phyloP scores from a whole-genome alignment of 92 coral and sea anemone species.

The Hydrozoanthus gracilis region DNA sequence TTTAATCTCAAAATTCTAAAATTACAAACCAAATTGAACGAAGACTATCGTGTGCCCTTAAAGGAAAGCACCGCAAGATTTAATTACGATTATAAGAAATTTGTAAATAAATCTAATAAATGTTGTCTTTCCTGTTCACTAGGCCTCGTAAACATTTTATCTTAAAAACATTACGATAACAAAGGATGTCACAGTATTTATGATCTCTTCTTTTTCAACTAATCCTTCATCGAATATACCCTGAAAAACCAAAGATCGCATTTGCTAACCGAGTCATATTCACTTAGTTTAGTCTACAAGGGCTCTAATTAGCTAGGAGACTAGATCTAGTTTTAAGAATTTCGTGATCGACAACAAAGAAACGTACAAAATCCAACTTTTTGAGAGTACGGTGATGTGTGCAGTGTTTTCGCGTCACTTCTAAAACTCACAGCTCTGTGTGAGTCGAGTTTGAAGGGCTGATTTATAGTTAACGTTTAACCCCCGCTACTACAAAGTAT shows the following conservation, averaged over 20 bases:
- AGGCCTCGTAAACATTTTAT: slow-evolving; percentile 33
- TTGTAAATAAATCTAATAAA: slow-evolving; percentile 24
- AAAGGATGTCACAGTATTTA: slow-evolving; percentile 13
- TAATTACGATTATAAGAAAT: slow-evolving; percentile 31
- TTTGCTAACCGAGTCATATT: slow-evolving; percentile 2
- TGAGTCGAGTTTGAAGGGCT: neutral
- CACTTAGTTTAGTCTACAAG: slow-evolving; percentile 31
- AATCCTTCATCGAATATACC: neutral
- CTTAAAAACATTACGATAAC: neutral
- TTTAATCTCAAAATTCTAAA: slow-evolving; percentile 39
- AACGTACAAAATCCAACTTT: slow-evolving; percentile 13
- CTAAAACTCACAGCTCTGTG: slow-evolving; percentile 7
- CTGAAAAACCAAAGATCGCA: too few relatives aligned
- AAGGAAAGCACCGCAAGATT: slow-evolving; percentile 16
- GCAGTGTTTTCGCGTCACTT: neutral
- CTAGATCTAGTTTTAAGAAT: neutral
- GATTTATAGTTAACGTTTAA: neutral
- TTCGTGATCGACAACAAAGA: slow-evolving; percentile 39
- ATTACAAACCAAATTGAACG: neutral
- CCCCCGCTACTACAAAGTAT: neutral
- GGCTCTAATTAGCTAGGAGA: slow-evolving; percentile 48
- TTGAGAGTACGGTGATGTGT: neutral
- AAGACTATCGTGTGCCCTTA: neutral
- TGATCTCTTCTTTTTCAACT: neutral
- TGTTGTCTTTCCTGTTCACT: slow-evolving; percentile 17